Evolutionary conservation across 2,888 invertebrate genomes (phyloP), one percentile per base, ranked within the genome.

Genomic region (Eumerus sabulonum): DNA sequence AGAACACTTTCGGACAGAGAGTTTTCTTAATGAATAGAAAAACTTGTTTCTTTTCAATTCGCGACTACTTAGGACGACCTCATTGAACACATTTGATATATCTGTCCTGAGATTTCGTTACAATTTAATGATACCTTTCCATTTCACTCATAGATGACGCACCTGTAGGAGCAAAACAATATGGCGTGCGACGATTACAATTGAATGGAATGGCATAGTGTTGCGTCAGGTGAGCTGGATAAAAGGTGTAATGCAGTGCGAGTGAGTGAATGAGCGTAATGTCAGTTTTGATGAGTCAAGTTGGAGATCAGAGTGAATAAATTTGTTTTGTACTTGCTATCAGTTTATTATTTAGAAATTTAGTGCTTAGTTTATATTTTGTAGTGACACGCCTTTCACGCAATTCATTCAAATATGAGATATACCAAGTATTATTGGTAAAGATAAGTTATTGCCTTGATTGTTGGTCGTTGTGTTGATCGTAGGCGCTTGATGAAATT

Each of bases 271-370:
- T 70, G n/a, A n/a, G n/a, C n/a, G 72, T 51, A 72, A 72, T 64
- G 72, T 64, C 72, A 63, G 57, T 64, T n/a, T n/a, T 64, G 57
- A 64, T 63, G 63, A 72, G 64, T 72, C 64, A 64, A 59, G 72
- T 72, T 64, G 57, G 57, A 63, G 51, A 9, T 40, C 7, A 40
- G 64, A 18, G 62, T 13, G 54, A 53, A 64, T 19, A 57, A 38
- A 51, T 64, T 72, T 72, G 64, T 57, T 72, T 72, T 64, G 64
- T 17, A 59, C 53, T 72, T 57, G 51, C 51, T 57, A 72, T 64
- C 40, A 45, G 17, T 47, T 14, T 18, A 35, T 56, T 59, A 40
- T 64, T 64, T 72, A 12, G 11, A 47, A 53, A 16, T 51, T 47
- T 27, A 51, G 38, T 64, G 48, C 45, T 50, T 27, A 16, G 42